phyloP scores from a whole-genome alignment of 53 echinoderm and acorn worm genomes.

The Arbacia lixula region DNA sequence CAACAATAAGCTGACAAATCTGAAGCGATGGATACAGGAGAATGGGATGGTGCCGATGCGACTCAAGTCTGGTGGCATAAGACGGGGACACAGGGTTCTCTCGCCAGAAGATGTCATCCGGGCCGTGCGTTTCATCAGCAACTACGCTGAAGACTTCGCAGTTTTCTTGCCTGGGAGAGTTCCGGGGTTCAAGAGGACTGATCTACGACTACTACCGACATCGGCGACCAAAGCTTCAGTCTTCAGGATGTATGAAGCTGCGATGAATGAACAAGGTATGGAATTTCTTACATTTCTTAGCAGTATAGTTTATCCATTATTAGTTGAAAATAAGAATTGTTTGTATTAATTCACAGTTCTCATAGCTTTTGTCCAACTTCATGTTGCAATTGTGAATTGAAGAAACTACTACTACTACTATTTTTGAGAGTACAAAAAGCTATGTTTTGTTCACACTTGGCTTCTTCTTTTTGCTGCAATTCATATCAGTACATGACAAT shows the following conservation, averaged over 20 bases:
- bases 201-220: slow-evolving; percentile 12
- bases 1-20: not conserved
- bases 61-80: slow-evolving; percentile 1
- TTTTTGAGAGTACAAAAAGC: not conserved
- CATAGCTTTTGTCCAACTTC: not conserved
- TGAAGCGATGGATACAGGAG: not conserved
- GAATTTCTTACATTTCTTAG: not conserved
- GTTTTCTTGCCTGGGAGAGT: slow-evolving; percentile 20
- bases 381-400: not conserved
- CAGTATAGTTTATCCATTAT: not conserved
- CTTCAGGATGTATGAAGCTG: not conserved
- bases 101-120: not conserved
- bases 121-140: slow-evolving; percentile 8
- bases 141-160: slow-evolving; percentile 29
- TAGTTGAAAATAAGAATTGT: not conserved
- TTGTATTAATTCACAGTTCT: not conserved
- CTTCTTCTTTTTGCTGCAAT: not conserved
- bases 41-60: not conserved
- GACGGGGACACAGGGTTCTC: not conserved
- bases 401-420: not conserved
- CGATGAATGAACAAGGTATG: slow-evolving; percentile 17
- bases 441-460: not conserved
- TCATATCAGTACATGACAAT: no score
- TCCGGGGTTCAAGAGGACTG: slow-evolving; percentile 14
- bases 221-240: slow-evolving; percentile 21